Conservation (phyloP, 2,113 vertebrate genomes). For the Columba livia region DNA sequence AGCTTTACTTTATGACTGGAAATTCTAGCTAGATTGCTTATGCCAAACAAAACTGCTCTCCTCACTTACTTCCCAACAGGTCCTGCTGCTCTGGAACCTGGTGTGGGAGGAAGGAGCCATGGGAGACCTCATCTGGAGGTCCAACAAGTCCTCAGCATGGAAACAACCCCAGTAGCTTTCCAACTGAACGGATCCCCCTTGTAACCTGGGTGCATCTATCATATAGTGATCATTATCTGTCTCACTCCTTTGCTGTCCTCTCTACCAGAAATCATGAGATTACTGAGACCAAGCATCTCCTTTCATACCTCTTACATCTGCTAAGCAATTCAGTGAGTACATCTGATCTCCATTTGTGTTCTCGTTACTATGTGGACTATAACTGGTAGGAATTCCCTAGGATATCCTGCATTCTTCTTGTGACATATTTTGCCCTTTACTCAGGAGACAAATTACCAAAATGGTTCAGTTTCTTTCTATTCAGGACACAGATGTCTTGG, state of each 20-base stretch:
- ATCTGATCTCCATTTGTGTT: not conserved
- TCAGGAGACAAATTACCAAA: slow-evolving; percentile 4
- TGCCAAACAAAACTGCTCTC: not conserved
- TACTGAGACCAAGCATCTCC: not conserved
- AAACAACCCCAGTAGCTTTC: not conserved
- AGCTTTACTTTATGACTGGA: not conserved
- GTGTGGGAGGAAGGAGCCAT: rapidly evolving
- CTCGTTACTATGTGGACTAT: not conserved
- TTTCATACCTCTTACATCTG: not conserved
- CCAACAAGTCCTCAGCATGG: not conserved
- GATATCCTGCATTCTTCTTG: slow-evolving; percentile 43
- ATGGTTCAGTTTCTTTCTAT: not conserved
- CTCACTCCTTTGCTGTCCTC: not conserved
- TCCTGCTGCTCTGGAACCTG: not conserved
- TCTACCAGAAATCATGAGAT: not conserved
- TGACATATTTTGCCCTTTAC: slow-evolving; percentile 16
- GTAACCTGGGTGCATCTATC: not conserved
- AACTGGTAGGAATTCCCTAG: slow-evolving; percentile 26
- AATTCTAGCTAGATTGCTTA: not conserved
- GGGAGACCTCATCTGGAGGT: not conserved
- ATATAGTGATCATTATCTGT: not conserved
- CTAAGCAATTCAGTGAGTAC: not conserved
- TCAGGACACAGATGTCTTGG: slow-evolving; percentile 49
- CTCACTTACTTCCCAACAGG: rapidly evolving
- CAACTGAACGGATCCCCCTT: not conserved